Base-by-base conservation (phyloP, 2,888 invertebrate genomes). In the Reticulitermes lucifugus region DNA sequence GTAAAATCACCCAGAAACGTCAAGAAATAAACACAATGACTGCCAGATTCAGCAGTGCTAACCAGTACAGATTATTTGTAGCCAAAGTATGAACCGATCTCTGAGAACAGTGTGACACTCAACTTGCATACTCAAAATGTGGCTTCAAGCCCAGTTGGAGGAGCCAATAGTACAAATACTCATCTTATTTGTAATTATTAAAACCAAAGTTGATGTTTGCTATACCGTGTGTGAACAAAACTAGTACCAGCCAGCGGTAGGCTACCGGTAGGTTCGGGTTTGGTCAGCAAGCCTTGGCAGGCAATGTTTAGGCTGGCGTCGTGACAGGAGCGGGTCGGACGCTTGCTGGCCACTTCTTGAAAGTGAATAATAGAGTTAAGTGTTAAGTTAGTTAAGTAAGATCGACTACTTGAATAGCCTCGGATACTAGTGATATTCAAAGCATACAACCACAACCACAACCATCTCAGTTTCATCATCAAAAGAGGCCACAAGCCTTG, bases 301-400 rank as follows among this genome's bases (percentile, higher is more conserved):
- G 81, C 86, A 86, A 84, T 81, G 79, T 83, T 85, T 85, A 84
- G 75, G 86, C 87, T 83, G 85, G 86, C 84, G 83, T 83, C 81
- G 65, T 85, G 87, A 85, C 86, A 84, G 86, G 83, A 80, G 77
- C 86, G 79, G 85, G 86, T 55, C 85, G 86, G 84, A 85, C 83
- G 81, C 87, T 86, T 86, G 86, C 87, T 87, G 87, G 87, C 85
- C 87, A 87, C 88, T 88, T 87, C 87, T 87, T 87, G 87, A 87
- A 87, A 87, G 87, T 87, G 87, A 87, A 87, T 35, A 35, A 35
- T 87, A 87, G 85, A 87, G 87, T 86, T 84, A 86, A 87, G 86
- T 83, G 87, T 86, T 87, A 85, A 86, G 87, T 87, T 87, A 87
- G 87, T 86, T 83, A 85, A 60, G 80, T 80, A 29, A 80, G 60